phyloP scores from a whole-genome alignment of 2,113 vertebrate genomes.

The Perca schrenkii region DNA sequence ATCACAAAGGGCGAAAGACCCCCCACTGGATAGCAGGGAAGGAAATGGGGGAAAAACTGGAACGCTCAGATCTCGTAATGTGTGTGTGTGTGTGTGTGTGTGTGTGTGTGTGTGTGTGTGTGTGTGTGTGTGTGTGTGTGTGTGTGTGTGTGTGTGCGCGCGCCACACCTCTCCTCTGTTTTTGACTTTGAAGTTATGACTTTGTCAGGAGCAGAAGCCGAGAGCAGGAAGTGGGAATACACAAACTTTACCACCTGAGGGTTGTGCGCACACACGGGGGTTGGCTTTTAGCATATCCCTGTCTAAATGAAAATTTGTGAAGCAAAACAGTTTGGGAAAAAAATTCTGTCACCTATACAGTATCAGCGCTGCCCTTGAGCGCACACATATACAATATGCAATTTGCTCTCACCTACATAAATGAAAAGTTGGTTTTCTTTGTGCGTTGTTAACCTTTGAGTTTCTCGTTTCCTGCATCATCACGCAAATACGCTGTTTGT shows the following conservation, averaged over 20 bases:
- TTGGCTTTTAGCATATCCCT: constrained; percentile 70
- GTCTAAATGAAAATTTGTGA: constrained; percentile 77
- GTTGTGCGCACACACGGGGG: constrained; percentile 29
- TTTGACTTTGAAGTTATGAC: constrained; percentile 79
- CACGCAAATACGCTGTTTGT: background rate
- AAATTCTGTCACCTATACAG: constrained; percentile 55
- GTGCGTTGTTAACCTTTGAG: constrained; percentile 19
- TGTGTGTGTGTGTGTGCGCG: constrained; percentile 10
- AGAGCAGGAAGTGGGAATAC: constrained; percentile 67
- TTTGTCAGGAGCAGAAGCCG: constrained; percentile 66
- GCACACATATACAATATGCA: background rate
- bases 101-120: constrained; percentile 18
- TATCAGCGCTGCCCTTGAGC: constrained; percentile 52
- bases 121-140: constrained; percentile 34
- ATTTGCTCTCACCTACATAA: constrained; percentile 17
- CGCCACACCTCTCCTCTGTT: constrained; percentile 46
- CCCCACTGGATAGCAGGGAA: constrained; percentile 40
- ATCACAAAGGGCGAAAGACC: constrained; percentile 68
- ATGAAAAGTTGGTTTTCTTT: background rate
- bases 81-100: constrained; percentile 18
- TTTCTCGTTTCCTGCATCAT: constrained; percentile 1
- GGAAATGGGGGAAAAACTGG: constrained; percentile 28
- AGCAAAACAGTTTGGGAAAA: constrained; percentile 67
- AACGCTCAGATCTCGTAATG: constrained; percentile 14
- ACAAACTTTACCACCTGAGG: constrained; percentile 69